These are phyloP conservation scores for Mantis religiosa DNA, from an alignment of 2,888 invertebrate genomes.

Conservation along the genomic window DNA sequence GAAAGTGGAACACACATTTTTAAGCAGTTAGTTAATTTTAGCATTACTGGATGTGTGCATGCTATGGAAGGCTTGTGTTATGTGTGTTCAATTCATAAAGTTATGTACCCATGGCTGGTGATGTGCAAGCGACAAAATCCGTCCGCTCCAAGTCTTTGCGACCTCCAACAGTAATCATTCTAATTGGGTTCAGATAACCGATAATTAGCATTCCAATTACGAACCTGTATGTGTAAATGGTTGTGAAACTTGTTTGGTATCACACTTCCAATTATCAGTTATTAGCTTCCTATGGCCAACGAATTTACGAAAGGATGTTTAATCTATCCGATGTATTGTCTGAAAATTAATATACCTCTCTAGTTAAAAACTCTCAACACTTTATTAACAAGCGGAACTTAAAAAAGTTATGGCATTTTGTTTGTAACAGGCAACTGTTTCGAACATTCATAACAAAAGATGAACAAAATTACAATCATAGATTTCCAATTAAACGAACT, in stretches of 20 bases:
- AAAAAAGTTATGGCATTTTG: neutral
- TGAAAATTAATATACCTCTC: neutral
- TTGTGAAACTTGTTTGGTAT: neutral
- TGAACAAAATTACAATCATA: neutral
- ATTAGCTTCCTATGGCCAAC: too few relatives aligned
- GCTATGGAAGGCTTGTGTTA: too few relatives aligned
- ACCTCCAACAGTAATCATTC: neutral
- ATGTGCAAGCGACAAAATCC: too few relatives aligned
- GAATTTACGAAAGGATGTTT: too few relatives aligned
- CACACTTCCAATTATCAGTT: neutral
- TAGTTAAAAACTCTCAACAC: neutral
- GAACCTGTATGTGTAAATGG: neutral
- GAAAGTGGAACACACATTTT: too few relatives aligned
- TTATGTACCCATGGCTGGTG: too few relatives aligned
- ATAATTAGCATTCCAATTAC: neutral
- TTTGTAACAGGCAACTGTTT: neutral
- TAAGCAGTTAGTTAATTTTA: too few relatives aligned
- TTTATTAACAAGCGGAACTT: neutral
- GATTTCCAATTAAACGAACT: too few relatives aligned
- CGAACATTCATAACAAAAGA: neutral
- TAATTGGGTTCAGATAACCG: neutral
- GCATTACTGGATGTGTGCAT: too few relatives aligned
- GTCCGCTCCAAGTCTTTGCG: too few relatives aligned
- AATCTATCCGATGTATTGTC: neutral
- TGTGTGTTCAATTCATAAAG: too few relatives aligned